Base-by-base conservation (phyloP, 2,888 invertebrate species). In the Erebia aethiops region DNA sequence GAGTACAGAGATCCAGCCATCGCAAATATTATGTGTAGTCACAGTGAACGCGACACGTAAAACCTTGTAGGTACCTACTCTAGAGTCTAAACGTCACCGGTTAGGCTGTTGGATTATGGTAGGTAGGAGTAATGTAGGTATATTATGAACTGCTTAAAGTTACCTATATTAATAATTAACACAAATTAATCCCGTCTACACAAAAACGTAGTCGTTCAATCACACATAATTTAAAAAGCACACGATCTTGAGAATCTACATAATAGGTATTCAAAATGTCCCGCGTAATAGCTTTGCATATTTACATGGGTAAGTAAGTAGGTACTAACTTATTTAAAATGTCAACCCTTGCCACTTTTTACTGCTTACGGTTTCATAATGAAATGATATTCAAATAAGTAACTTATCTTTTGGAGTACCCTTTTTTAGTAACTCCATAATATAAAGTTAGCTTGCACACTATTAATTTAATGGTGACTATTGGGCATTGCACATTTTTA, bases 281-380 rank as follows among this genome's bases (percentile, higher is more conserved):
- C 61, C 62, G 62, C 21, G 62, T 62, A 43, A 66, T 64, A 65
- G 21, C 63, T 67, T 70, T 70, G 72, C 70, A 73, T 71, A 73
- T 73, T 71, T 71, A 70, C 67, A 71, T 66, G 51, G 56, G 65
- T 69, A 70, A 67, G 70, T 70, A n/a, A 14, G 51, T 51, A 51
- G 5, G 5, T 54, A 46, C 46, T n/a, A n/a, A n/a, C n/a, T 8
- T 46, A 70, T 72, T 70, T 70, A 70, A 72, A 51, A 72, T 70
- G 70, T 67, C 70, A 67, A 51, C 63, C 58, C 58, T 63, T 51
- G 62, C 49, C 26, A 66, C 57, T 72, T 67, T 69, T 72, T 63
- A 67, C 60, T 58, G 49, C 26, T 67, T 51, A 67, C 46, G 21
- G 16, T n/a, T 66, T 41, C 61, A 46, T 49, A 64, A 43, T 58